Evolutionary conservation across 1,140 invertebrate species (phyloP).

Genomic region (Latrodectus geometricus): DNA sequence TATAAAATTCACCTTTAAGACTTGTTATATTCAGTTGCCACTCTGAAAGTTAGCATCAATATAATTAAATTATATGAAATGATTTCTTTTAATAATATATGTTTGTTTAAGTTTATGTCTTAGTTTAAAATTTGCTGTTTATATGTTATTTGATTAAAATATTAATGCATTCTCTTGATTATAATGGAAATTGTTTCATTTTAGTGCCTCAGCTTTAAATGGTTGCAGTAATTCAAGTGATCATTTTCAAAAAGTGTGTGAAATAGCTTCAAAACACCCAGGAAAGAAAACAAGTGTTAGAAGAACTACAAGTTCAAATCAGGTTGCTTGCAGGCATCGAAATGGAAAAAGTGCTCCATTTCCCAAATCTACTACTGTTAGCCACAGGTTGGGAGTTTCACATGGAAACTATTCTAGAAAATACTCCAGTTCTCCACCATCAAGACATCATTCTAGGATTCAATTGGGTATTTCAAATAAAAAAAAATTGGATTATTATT

Average conservation of each 20-base stretch:
- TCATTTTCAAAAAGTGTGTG: conserved; percentile 35
- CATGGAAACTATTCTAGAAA: conserved; percentile 25
- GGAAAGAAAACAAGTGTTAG: conserved; percentile 28
- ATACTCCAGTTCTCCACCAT: conserved; percentile 32
- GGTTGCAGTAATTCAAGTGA: conserved; percentile 36
- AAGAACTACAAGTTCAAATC: conserved; percentile 33
- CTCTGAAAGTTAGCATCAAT: too few species aligned
- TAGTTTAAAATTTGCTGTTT: too few species aligned
- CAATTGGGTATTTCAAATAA: conserved; percentile 36
- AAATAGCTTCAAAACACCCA: conserved; percentile 28
- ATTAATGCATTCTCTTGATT: neutral
- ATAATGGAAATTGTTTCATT: neutral
- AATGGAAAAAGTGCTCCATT: conserved; percentile 35
- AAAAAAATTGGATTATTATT: too few species aligned
- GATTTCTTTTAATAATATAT: neutral
- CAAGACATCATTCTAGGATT: conserved; percentile 36
- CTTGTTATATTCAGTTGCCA: too few species aligned
- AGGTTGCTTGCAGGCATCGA: conserved; percentile 28
- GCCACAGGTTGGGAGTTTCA: conserved; percentile 22
- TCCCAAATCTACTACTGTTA: conserved; percentile 25
- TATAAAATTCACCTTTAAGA: too few species aligned
- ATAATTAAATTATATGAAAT: neutral
- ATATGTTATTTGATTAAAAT: too few species aligned
- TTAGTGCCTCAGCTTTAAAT: conserved; percentile 52
- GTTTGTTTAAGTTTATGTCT: neutral